Percentiles rank a stretch among this genome's conserved stretches.
These are phyloP conservation scores for Melanostigma gelatinosum DNA, from an alignment of 2,113 vertebrate species.

Conservation along the genomic window DNA sequence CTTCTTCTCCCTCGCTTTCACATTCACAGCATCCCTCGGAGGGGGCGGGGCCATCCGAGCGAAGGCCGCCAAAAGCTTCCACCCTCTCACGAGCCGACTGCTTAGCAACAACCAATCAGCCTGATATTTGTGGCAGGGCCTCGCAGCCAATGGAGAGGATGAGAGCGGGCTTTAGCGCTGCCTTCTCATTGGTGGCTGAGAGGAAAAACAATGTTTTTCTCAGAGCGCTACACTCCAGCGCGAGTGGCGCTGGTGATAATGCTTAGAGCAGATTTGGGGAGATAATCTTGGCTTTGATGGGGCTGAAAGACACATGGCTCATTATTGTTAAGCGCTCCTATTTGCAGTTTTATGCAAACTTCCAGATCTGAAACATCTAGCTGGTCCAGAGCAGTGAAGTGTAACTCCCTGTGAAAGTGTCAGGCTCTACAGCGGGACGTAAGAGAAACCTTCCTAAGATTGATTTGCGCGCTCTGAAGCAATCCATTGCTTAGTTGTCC, in stretches of 20 bases:
- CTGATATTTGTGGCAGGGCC: constrained; percentile 76
- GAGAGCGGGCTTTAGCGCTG: constrained; percentile 47
- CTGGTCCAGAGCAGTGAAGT: constrained; percentile 1
- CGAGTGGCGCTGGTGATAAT: constrained; percentile 40
- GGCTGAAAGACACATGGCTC: constrained; percentile 67
- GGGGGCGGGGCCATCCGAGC: constrained; percentile 40
- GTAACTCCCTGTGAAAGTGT: constrained; percentile 9
- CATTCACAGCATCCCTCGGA: constrained; percentile 56
- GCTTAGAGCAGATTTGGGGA: constrained; percentile 61
- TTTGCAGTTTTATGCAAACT: constrained; percentile 69
- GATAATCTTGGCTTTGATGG: constrained; percentile 71
- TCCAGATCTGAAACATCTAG: constrained; percentile 22
- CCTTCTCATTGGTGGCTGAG: constrained; percentile 60
- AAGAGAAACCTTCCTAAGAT: constrained; percentile 52
- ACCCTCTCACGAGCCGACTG: constrained; percentile 76
- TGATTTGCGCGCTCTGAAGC: constrained; percentile 46
- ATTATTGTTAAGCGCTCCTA: constrained; percentile 66
- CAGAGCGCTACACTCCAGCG: constrained; percentile 22
- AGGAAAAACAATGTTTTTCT: constrained; percentile 67
- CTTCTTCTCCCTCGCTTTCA: constrained; percentile 58
- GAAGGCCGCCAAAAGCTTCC: constrained; percentile 55
- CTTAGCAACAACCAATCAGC: constrained; percentile 85
- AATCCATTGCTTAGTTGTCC: constrained; percentile 41
- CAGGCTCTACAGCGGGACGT: neutral
- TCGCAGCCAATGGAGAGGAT: constrained; percentile 72